Conservation (phyloP, 1,140 invertebrate species). For the Trichogramma pretiosum region DNA sequence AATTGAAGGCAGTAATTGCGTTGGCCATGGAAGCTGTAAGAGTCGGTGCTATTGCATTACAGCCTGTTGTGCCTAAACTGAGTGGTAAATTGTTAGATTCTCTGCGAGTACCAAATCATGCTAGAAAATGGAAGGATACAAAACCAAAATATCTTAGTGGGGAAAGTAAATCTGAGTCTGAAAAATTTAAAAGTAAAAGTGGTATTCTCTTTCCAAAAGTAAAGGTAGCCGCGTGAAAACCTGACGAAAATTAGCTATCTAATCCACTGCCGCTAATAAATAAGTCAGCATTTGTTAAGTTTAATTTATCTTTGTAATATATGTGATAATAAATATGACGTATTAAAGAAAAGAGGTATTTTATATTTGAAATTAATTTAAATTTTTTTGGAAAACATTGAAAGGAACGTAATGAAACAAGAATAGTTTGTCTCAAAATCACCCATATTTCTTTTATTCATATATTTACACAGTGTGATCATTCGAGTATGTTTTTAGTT, state of each 20-base stretch:
- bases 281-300: too few species aligned
- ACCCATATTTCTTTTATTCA: constrained; percentile 28
- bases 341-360: too few species aligned
- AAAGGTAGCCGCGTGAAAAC: constrained; percentile 14
- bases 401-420: constrained; percentile 1
- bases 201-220: constrained; percentile 24
- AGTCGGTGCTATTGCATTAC: constrained; percentile 66
- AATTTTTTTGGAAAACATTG: not conserved
- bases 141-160: constrained; percentile 25
- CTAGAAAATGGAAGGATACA: constrained; percentile 49
- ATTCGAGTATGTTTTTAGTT: constrained; percentile 29
- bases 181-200: constrained; percentile 10
- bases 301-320: too few species aligned
- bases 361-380: not conserved
- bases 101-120: constrained; percentile 46
- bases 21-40: constrained; percentile 76
- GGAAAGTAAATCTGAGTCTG: not conserved
- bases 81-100: constrained; percentile 57
- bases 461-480: constrained; percentile 35
- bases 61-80: constrained; percentile 76
- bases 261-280: too few species aligned
- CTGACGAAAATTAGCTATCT: too few species aligned
- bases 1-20: constrained; percentile 68
- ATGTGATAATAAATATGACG: too few species aligned
- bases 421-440: constrained; percentile 17